Evolutionary conservation across 2,888 invertebrate genomes (phyloP), one percentile per base, ranked within the genome.

Genomic region (Drosophila suboccidentalis): DNA sequence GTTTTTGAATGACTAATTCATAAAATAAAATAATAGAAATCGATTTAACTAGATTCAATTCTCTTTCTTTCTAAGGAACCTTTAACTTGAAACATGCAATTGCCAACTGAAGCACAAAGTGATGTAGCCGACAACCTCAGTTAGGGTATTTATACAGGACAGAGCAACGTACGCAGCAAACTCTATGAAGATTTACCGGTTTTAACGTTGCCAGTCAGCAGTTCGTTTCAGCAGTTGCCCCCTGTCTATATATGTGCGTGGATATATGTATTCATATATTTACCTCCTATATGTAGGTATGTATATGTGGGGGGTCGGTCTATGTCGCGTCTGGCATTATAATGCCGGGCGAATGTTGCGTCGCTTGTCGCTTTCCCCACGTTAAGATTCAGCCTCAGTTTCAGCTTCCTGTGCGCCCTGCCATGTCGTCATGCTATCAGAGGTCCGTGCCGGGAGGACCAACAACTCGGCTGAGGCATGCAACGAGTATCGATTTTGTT

Each of bases 171-270:
- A 74, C 80, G 82, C 77, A 75, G 75, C 76, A 75, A 82, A 63
- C 83, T 83, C 87, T 80, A 89, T 80, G 86, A 87, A 89, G 87
- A 89, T 87, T 87, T 89, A 87, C 89, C 87, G 89, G 87, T 87
- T 85, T 87, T 83, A 89, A 83, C 86, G 77, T 82, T 87, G 87
- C 87, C 85, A 87, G 85, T 85, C 87, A 87, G 84, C 84, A 85
- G 89, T 87, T 81, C 74, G 70, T 53, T 77, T 59, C 41, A 73
- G 70, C 71, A 69, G 69, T 66, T 60, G 64, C 61, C 41, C 39
- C 64, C 51, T 59, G 62, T 41, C 49, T 64, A 29, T 47, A 51
- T 53, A 41, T 39, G 44, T 43, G 47, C 39, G 38, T 41, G 29
- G 53, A n/a, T 26, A 17, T 57, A 43, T 36, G 26, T 13, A 39